phyloP scores from a whole-genome alignment of 2,888 invertebrate genomes.

The Sarcophaga carnaria region DNA sequence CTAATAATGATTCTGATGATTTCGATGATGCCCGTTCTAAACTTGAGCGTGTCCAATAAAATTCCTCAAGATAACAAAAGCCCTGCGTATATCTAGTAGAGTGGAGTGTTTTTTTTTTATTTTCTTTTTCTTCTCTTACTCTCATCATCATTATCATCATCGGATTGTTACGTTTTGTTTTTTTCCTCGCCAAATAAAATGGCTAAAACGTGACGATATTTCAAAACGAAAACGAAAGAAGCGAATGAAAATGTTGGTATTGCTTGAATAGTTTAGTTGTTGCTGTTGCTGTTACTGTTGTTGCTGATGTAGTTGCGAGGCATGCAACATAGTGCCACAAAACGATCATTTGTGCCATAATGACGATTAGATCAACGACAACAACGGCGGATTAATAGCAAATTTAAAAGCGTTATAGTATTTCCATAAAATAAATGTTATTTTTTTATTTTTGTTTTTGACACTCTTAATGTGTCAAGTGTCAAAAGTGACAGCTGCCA shows the following conservation, averaged over 20 bases:
- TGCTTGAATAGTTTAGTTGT: slow-evolving; percentile 49
- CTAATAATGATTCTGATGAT: background rate
- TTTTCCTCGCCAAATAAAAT: slow-evolving; percentile 65
- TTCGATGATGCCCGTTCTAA: slow-evolving; percentile 48
- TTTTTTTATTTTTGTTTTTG: background rate
- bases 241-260: slow-evolving; percentile 45
- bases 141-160: slow-evolving; percentile 8
- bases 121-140: slow-evolving; percentile 2
- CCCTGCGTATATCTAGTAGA: slow-evolving; percentile 62
- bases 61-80: slow-evolving; percentile 65
- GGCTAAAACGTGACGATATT: slow-evolving; percentile 69
- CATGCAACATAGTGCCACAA: slow-evolving; percentile 63
- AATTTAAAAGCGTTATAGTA: background rate
- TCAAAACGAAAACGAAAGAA: slow-evolving; percentile 47
- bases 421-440: background rate
- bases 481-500: background rate
- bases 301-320: slow-evolving; percentile 37
- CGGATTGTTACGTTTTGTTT: slow-evolving; percentile 7
- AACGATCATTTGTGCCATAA: slow-evolving; percentile 63
- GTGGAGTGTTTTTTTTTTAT: slow-evolving; percentile 26
- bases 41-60: slow-evolving; percentile 68
- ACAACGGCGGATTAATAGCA: slow-evolving; percentile 51
- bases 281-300: slow-evolving; percentile 38
- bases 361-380: slow-evolving; percentile 58
- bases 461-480: background rate